Evolutionary conservation across 2,888 invertebrate genomes (phyloP), one percentile per base, ranked within the genome.

Genomic region (Eilema sororculum): DNA sequence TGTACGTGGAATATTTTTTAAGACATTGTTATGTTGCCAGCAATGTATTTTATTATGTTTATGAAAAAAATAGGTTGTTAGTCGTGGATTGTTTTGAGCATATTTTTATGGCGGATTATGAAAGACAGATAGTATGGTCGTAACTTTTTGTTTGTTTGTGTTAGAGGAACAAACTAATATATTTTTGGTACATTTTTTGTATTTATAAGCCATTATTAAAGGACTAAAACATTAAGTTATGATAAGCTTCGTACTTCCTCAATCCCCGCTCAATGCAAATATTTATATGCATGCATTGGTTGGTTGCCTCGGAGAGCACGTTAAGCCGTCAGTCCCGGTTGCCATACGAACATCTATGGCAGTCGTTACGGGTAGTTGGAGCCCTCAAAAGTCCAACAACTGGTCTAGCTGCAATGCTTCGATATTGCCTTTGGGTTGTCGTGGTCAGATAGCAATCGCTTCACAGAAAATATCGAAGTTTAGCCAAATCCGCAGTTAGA

Each of bases 81-180:
- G 16, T 56, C 52, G 28, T 41, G n/a, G 16, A 30, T 65, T 57
- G n/a, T 62, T 71, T 65, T 22, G 57, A 60, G 65, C 65, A 65
- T 37, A 13, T 58, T 71, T 75, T 83, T 76, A 80, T 73, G 22
- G 52, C 64, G 63, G 41, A 67, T 62, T 68, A 67, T 73, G 68
- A 61, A 70, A 58, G 13, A 59, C 22, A 60, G 30, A 71, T 73
- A 73, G 13, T 73, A 61, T 74, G 58, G 20, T 61, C 25, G 67
- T 46, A 22, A 16, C 10, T 63, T 78, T 68, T 71, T 73, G 58
- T 70, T 74, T 71, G 58, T 72, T 10, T 68, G 58, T 63, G 67
- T 41, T 16, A 62, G 22, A 59, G 71, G 72, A 74, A 25, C 63
- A 20, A 59, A 59, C 28, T 25, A 59, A 63, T 59, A 62, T 59